Conservation (phyloP, 2,888 invertebrate species). For the Sinohyriopsis cumingii region DNA sequence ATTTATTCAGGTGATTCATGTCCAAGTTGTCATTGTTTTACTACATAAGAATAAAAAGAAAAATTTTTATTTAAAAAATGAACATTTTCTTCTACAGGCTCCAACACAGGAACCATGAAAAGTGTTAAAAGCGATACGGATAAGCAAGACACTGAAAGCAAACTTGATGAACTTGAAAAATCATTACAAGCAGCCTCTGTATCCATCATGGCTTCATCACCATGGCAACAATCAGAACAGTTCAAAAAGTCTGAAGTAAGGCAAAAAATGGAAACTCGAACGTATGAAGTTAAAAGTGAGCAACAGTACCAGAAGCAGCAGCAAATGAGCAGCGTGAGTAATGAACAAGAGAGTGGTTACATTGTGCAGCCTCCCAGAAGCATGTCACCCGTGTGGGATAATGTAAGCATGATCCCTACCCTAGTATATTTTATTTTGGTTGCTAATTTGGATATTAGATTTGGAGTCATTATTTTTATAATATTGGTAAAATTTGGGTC, state of each 20-base stretch:
- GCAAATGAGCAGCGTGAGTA: slow-evolving; percentile 49
- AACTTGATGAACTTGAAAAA: slow-evolving; percentile 57
- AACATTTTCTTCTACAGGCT: slow-evolving; percentile 18
- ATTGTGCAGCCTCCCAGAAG: slow-evolving; percentile 36
- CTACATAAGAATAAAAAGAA: too few species aligned
- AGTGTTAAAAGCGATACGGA: slow-evolving; percentile 19
- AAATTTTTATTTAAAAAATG: too few species aligned
- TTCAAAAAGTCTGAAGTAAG: slow-evolving; percentile 35
- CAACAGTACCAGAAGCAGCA: slow-evolving; percentile 35
- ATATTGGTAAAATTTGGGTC: too few species aligned
- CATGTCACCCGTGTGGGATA: slow-evolving; percentile 54
- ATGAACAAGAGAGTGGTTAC: slow-evolving; percentile 15
- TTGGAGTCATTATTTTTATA: not conserved
- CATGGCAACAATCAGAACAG: slow-evolving; percentile 43
- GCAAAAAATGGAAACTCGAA: slow-evolving; percentile 37
- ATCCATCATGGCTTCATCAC: slow-evolving; percentile 49
- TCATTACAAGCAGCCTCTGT: slow-evolving; percentile 56
- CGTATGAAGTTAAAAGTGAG: slow-evolving; percentile 39
- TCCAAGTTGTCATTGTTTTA: too few species aligned
- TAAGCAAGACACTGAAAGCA: slow-evolving; percentile 38
- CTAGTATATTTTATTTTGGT: not conserved
- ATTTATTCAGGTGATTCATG: too few species aligned
- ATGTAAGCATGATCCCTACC: slow-evolving; percentile 13
- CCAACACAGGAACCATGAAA: slow-evolving; percentile 31
- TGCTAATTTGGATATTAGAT: too few species aligned